Conservation (phyloP, 2,888 invertebrate species). For the Coenonympha glycerion region DNA sequence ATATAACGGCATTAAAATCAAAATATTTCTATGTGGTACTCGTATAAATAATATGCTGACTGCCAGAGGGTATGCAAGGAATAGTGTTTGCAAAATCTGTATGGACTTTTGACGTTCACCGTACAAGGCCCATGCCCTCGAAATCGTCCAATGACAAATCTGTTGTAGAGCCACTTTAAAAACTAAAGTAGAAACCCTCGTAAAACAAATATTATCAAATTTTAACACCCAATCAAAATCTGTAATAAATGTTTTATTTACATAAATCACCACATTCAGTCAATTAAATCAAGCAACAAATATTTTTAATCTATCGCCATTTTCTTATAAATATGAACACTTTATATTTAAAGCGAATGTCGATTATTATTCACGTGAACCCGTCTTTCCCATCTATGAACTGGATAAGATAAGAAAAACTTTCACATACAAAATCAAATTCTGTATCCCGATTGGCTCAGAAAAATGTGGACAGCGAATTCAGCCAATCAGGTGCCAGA, state of each 20-base stretch:
- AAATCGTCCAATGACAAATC: neutral
- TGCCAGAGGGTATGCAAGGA: too few relatives aligned
- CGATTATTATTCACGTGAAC: too few relatives aligned
- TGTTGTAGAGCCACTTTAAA: neutral
- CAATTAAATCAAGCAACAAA: neutral
- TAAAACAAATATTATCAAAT: slow-evolving; percentile 5
- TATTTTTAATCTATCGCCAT: neutral
- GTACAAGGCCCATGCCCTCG: neutral
- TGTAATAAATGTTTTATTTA: slow-evolving; percentile 6
- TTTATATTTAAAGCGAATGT: slow-evolving; percentile 18
- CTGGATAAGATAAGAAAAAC: neutral
- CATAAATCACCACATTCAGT: neutral
- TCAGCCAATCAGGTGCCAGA: too few relatives aligned
- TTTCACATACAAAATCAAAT: too few relatives aligned
- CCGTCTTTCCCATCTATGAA: neutral
- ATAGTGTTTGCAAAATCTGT: too few relatives aligned
- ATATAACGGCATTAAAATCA: too few relatives aligned
- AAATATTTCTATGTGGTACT: too few relatives aligned
- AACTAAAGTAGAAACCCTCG: neutral
- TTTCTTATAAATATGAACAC: slow-evolving; percentile 21
- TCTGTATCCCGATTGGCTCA: too few relatives aligned
- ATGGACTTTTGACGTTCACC: neutral
- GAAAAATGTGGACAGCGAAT: too few relatives aligned
- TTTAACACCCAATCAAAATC: slow-evolving; percentile 9
- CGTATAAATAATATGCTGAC: too few relatives aligned